phyloP scores from a whole-genome alignment of 2,797 vertebrate species.

The Hephaestus fuliginosus region DNA sequence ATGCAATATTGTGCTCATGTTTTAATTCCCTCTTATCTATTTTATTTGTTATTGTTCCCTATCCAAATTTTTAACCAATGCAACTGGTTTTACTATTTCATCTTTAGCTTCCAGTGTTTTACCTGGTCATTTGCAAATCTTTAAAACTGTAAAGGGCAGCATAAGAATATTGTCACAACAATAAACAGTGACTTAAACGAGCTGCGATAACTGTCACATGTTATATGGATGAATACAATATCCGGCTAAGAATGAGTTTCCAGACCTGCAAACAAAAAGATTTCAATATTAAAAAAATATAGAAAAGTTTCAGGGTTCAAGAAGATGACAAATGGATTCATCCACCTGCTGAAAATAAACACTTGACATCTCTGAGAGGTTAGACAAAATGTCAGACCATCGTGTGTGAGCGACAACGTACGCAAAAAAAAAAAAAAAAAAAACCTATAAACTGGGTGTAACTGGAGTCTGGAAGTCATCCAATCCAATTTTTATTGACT shows the following conservation, averaged over 20 bases:
- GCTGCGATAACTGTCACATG: not conserved
- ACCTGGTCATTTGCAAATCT: not conserved
- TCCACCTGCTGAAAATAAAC: not conserved
- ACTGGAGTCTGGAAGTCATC: constrained; percentile 28
- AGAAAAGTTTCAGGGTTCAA: not conserved
- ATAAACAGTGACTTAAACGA: not conserved
- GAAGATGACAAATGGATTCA: not conserved
- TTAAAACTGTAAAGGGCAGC: not conserved
- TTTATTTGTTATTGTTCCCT: too few species aligned
- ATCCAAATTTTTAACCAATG: not conserved
- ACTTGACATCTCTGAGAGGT: not conserved
- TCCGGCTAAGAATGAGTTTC: not conserved
- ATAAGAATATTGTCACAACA: not conserved
- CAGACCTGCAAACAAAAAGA: not conserved
- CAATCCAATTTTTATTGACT: constrained; percentile 64
- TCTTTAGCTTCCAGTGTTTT: not conserved
- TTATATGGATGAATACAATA: not conserved
- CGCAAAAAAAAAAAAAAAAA: not conserved
- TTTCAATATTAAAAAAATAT: too few species aligned
- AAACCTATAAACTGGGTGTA: not conserved
- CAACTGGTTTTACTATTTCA: not conserved
- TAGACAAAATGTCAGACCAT: constrained; percentile 5
- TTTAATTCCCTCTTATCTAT: not conserved
- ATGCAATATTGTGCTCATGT: not conserved
- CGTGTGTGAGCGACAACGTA: not conserved